phyloP scores from a whole-genome alignment of 2,888 invertebrate species.

The Drosophila koepferae region DNA sequence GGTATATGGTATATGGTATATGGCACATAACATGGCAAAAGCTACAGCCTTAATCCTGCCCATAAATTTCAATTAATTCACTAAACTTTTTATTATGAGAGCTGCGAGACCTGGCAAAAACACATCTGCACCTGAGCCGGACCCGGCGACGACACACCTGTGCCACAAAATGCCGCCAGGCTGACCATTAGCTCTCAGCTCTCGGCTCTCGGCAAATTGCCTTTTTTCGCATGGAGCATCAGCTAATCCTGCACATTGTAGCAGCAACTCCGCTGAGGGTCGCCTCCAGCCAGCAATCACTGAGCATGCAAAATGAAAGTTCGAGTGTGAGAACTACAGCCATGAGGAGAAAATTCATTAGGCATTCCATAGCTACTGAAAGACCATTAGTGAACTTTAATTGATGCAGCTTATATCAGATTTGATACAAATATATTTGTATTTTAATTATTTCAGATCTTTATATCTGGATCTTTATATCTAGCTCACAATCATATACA shows the following conservation, averaged over 20 bases:
- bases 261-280: slow-evolving; percentile 19
- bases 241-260: slow-evolving; percentile 58
- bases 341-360: background rate
- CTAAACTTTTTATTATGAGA: slow-evolving; percentile 59
- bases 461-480: too few species aligned
- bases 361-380: background rate
- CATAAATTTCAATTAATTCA: slow-evolving; percentile 76
- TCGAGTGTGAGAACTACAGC: background rate
- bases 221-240: slow-evolving; percentile 42
- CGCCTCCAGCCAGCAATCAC: background rate
- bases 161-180: slow-evolving; percentile 46
- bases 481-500: too few species aligned
- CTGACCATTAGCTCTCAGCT: slow-evolving; percentile 45
- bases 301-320: background rate
- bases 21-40: slow-evolving; percentile 12
- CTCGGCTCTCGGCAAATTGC: slow-evolving; percentile 50
- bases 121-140: slow-evolving; percentile 21
- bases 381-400: background rate
- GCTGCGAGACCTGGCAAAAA: background rate
- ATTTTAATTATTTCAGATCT: too few species aligned
- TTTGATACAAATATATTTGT: too few species aligned
- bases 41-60: slow-evolving; percentile 39
- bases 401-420: background rate
- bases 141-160: slow-evolving; percentile 45
- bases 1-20: background rate